Base-by-base conservation (phyloP, 2,888 invertebrate genomes). In the Catocala sponsa region DNA sequence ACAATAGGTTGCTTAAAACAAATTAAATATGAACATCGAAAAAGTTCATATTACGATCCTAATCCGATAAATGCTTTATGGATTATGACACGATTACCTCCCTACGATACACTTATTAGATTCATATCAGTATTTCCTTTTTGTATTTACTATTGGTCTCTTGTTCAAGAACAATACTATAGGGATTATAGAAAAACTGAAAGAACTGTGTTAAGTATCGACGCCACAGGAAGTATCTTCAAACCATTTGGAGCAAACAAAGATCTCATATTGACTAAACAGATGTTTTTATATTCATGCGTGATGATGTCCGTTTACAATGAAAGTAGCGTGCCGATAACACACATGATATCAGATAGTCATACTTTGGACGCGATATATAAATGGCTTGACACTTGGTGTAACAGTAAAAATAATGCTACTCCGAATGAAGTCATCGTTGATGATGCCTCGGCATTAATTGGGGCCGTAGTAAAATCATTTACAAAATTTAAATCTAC, bases 391-490 rank as follows among this genome's bases (percentile, higher is more conserved):
- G 4, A 54, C n/a, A 41, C 61, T 13, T 61, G 54, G 51, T 41
- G 11, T 32, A 55, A 61, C 55, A 49, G 42, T 43, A 43, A 53
- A 42, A 25, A 55, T 10, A 58, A 64, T 50, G 7, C 15, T 25
- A 9, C 48, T 15, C 60, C 63, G 10, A 35, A 68, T 61, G 61
- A 68, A 51, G 58, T 61, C 6, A 41, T 55, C 15, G 49, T 58
- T 13, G 59, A 68, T 43, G 61, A 68, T 47, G 64, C 61, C 10
- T 46, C 61, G 25, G 68, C 68, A 15, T 46, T 68, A 35, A 68
- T 61, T 35, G 64, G 68, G 15, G 64, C 68, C 15, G 4, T 52
- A 25, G 68, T 68, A n/a, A 61, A 38, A 52, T 58, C 53, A 13
- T 68, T 64, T 50, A 58, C 64, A 6, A 32, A 51, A 5, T 51